A percentile compares a stretch with the other conserved stretches of the same genome.
These are phyloP conservation scores for Tigriopus californicus DNA, from an alignment of 2,888 invertebrate genomes.

Conservation along the genomic window DNA sequence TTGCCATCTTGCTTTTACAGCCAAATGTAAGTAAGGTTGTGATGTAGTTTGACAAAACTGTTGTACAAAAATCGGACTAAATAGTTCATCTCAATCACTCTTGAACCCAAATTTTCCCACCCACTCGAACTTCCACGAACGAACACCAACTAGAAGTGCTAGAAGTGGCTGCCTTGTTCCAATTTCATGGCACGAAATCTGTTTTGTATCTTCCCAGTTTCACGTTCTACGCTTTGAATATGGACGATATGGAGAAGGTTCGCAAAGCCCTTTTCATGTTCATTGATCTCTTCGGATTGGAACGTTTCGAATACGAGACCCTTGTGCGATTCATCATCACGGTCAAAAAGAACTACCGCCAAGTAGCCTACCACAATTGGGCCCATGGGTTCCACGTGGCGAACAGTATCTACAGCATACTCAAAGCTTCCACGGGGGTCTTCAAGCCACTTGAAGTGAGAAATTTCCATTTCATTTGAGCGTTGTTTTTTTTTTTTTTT, in stretches of 20 bases:
- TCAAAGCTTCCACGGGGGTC: constrained; percentile 37
- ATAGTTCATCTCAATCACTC: background rate
- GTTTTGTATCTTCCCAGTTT: constrained; percentile 30
- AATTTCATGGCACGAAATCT: background rate
- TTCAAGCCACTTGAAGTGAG: constrained; percentile 43
- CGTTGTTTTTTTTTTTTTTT: too few species aligned
- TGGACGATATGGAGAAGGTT: constrained; percentile 50
- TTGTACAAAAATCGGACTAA: too few species aligned
- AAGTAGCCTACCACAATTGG: constrained; percentile 73
- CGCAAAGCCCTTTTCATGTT: constrained; percentile 55
- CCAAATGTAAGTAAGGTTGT: background rate
- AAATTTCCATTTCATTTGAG: background rate
- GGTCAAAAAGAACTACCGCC: constrained; percentile 61
- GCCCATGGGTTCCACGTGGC: constrained; percentile 72
- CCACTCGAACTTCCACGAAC: background rate
- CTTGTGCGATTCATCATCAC: constrained; percentile 47
- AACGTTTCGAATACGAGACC: constrained; percentile 44
- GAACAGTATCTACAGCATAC: constrained; percentile 55
- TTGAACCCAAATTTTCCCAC: background rate
- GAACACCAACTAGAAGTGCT: too few species aligned
- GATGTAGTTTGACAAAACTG: too few species aligned
- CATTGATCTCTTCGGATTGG: constrained; percentile 44
- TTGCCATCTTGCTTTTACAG: background rate
- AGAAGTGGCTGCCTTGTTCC: too few species aligned
- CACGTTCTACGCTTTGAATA: constrained; percentile 49